Evolutionary conservation across 2,888 invertebrate species (phyloP), one percentile per base, ranked within the genome.

Genomic region (Bimastos eiseni): DNA sequence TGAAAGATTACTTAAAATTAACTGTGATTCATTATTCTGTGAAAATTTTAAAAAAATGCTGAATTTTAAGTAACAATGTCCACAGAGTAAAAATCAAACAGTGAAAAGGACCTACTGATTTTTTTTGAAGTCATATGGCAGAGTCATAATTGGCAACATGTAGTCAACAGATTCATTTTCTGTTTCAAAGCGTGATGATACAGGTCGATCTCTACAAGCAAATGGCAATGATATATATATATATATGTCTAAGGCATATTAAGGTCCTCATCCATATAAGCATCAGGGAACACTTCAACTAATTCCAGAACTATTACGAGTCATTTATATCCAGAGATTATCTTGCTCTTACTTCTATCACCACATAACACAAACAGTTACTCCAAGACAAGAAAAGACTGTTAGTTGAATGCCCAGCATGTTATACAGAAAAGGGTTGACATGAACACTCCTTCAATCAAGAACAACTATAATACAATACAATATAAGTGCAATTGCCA

Each of bases 81-180:
- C 30, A 70, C 30, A 70, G 70, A 70, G 11, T n/a, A 11, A 8
- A n/a, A 30, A 70, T 83, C 34, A 83, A 83, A 24, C 70, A 24
- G 44, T 34, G 24, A 90, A 83, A 30, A 91, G 34, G 6, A 90
- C 94, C 94, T 95, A 96, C 96, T 95, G 95, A 92, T 96, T 95
- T 91, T 96, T 95, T 93, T 96, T 96, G 92, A 96, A 96, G 94
- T 96, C 96, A 94, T 96, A 97, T 38, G 96, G 96, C 90, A 96
- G 96, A 0, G 96, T 96, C 95, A 96, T 96, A 84, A 96, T 95
- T 0, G 97, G 96, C 88, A 96, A 95, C 90, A 97, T 95, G 92
- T 95, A 96, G 92, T 95, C 95, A 21, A 95, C 94, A 90, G 94
- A 93, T 11, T 94, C 94, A 91, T 94, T 93, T 89, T 94, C 92